Conservation (phyloP, 2,113 vertebrate species). For the Macquaria australasica region DNA sequence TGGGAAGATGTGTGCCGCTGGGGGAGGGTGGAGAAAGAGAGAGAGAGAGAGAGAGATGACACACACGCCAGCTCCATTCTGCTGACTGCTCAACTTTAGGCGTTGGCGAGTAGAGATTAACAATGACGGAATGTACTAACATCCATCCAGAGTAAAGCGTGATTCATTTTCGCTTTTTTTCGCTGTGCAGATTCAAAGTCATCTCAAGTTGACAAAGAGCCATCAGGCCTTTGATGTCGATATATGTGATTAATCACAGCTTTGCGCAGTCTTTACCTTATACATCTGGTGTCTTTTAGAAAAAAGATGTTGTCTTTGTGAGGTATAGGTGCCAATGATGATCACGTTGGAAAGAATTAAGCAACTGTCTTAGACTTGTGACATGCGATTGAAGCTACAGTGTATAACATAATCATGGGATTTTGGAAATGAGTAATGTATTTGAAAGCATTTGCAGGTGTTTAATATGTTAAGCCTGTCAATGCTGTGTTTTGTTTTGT, state of each 20-base stretch:
- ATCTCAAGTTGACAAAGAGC: slow-evolving; percentile 60
- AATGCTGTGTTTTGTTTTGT: not conserved
- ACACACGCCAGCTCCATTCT: slow-evolving; percentile 69
- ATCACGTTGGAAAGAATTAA: slow-evolving; percentile 17
- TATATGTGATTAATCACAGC: slow-evolving; percentile 46
- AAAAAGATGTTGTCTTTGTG: slow-evolving; percentile 13
- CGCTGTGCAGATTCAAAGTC: slow-evolving; percentile 56
- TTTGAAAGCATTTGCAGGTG: not conserved
- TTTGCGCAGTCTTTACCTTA: slow-evolving; percentile 15
- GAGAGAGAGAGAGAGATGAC: slow-evolving; percentile 62
- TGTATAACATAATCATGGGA: not conserved
- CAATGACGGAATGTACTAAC: slow-evolving; percentile 73
- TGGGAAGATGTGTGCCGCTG: slow-evolving; percentile 69
- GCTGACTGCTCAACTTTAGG: slow-evolving; percentile 82
- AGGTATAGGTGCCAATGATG: not conserved
- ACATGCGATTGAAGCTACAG: not conserved
- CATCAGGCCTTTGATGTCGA: slow-evolving; percentile 46
- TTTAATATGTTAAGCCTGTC: not conserved
- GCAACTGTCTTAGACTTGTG: slow-evolving; percentile 1
- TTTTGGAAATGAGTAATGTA: not conserved
- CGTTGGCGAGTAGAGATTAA: slow-evolving; percentile 73
- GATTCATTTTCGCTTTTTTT: slow-evolving; percentile 59
- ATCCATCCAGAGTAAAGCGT: slow-evolving; percentile 60
- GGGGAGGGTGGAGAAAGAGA: slow-evolving; percentile 53
- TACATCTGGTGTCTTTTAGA: slow-evolving; percentile 4